Conservation (phyloP, 2,113 vertebrate genomes). For the Crotalus tigris region DNA sequence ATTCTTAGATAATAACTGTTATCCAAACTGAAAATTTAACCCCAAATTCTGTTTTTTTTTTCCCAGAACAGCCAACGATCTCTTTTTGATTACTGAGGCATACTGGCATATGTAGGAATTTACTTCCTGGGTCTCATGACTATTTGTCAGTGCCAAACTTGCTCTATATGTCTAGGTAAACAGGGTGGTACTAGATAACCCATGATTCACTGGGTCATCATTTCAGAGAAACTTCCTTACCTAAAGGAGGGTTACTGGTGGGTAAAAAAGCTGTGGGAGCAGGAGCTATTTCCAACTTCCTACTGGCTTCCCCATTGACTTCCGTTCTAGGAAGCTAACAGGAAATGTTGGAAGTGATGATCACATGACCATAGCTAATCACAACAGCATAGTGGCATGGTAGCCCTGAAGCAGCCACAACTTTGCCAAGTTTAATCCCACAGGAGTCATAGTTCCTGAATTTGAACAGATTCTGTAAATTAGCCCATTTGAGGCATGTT, state of each 20-base stretch:
- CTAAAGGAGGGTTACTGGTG: neutral
- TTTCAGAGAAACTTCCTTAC: neutral
- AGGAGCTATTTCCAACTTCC: neutral
- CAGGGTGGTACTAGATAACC: neutral
- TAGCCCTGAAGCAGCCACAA: neutral
- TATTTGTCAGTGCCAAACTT: neutral
- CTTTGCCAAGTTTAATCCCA: neutral
- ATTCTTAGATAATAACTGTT: neutral
- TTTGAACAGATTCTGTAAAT: neutral
- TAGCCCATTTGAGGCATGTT: neutral
- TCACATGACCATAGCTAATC: neutral
- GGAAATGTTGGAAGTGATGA: neutral
- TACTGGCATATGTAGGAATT: neutral
- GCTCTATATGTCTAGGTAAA: neutral
- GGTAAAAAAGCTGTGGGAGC: neutral
- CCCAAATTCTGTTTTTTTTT: neutral
- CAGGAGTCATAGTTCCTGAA: neutral
- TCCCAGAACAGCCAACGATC: neutral
- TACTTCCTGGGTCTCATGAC: neutral
- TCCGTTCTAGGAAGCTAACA: neutral
- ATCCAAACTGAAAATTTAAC: neutral
- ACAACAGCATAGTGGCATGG: neutral
- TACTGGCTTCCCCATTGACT: neutral
- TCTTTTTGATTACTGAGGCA: neutral
- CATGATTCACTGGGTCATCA: neutral